Evolutionary conservation across 2,888 invertebrate genomes (phyloP).

Genomic region (Hedya salicella): DNA sequence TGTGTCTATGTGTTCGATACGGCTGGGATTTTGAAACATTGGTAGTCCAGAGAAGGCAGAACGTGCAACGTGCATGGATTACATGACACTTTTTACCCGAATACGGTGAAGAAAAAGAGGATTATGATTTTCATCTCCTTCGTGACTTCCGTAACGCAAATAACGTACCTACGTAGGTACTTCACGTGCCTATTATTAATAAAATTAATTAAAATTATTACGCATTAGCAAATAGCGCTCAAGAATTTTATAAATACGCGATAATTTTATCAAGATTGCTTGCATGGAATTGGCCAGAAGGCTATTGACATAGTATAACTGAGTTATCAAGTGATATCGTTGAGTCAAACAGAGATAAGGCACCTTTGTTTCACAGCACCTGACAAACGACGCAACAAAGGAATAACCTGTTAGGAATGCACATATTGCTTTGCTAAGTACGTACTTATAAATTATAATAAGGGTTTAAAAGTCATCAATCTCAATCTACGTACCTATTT

Average conservation of each 20-base stretch:
- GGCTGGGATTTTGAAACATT: too few relatives aligned
- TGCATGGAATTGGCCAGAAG: slow-evolving; percentile 55
- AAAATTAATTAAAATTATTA: background rate
- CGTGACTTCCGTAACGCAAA: too few relatives aligned
- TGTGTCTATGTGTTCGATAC: too few relatives aligned
- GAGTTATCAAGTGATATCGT: slow-evolving; percentile 52
- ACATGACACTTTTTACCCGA: too few relatives aligned
- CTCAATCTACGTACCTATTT: background rate
- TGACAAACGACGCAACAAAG: slow-evolving; percentile 33
- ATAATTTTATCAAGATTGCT: slow-evolving; percentile 47
- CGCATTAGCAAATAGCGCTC: slow-evolving; percentile 10
- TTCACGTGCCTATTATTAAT: background rate
- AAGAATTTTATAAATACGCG: slow-evolving; percentile 31
- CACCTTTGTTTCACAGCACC: slow-evolving; percentile 40
- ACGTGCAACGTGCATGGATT: too few relatives aligned
- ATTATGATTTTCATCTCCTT: too few relatives aligned
- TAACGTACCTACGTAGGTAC: too few relatives aligned
- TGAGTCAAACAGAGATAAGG: slow-evolving; percentile 42
- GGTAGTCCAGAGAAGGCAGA: too few relatives aligned
- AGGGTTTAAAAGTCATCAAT: background rate
- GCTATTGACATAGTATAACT: slow-evolving; percentile 56
- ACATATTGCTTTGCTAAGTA: background rate
- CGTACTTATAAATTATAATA: background rate
- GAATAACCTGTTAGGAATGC: slow-evolving; percentile 1
- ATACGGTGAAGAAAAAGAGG: too few relatives aligned